phyloP scores from a whole-genome alignment of 2,888 invertebrate genomes.

The Aspidiotus rigidus region DNA sequence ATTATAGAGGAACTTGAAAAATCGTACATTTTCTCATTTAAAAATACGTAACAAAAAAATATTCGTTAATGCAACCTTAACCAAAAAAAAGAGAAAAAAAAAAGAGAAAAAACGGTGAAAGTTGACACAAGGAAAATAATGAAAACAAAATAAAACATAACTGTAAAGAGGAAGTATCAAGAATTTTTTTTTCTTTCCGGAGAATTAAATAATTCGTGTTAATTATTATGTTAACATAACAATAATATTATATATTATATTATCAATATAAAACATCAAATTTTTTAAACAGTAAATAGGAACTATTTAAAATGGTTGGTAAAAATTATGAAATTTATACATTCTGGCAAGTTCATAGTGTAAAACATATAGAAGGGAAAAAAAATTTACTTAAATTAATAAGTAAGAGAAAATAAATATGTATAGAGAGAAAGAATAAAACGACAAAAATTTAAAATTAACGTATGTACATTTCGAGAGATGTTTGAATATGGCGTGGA shows the following conservation, averaged over 20 bases:
- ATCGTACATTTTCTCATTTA: not conserved
- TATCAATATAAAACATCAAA: constrained; percentile 26
- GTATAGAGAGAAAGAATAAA: constrained; percentile 5
- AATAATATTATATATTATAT: not conserved
- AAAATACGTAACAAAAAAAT: constrained; percentile 27
- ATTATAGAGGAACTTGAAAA: constrained; percentile 27
- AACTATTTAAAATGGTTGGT: constrained; percentile 34
- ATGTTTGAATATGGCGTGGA: not conserved
- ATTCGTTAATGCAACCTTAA: constrained; percentile 18
- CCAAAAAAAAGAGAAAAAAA: not conserved
- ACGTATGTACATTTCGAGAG: constrained; percentile 4
- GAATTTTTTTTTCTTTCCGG: not conserved
- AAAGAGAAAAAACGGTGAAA: constrained; percentile 2
- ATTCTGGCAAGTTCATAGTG: constrained; percentile 27
- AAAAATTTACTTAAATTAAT: not conserved
- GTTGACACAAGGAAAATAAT: constrained; percentile 11
- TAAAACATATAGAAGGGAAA: constrained; percentile 20
- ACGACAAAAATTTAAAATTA: constrained; percentile 1
- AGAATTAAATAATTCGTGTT: not conserved
- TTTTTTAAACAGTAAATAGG: constrained; percentile 31
- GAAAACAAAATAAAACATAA: constrained; percentile 19
- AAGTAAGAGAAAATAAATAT: not conserved
- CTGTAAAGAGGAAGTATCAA: constrained; percentile 24
- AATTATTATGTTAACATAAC: constrained; percentile 28
- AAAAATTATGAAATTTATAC: constrained; percentile 29